A percentile compares a stretch with the other conserved stretches of the same genome.
Conservation (phyloP, 2,113 vertebrate genomes). For the Amblyopsis rosae region DNA sequence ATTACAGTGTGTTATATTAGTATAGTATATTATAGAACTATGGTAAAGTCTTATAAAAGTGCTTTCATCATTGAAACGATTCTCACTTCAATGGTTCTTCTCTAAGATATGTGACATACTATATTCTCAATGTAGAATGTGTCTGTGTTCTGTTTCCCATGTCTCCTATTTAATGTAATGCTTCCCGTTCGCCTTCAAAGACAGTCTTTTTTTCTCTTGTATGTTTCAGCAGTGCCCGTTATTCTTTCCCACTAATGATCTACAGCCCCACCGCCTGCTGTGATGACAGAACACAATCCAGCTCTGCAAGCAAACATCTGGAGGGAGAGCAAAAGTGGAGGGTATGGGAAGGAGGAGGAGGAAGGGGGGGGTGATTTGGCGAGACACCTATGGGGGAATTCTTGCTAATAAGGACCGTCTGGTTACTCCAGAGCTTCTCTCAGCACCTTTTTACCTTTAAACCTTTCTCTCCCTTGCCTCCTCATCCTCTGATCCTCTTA, state of each 20-base stretch:
- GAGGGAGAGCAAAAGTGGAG: conserved; percentile 18
- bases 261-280: conserved; percentile 46
- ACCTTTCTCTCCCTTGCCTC: conserved; percentile 8
- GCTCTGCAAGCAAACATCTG: conserved; percentile 67
- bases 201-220: conserved; percentile 25
- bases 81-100: background rate
- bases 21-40: too few relatives aligned
- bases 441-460: background rate
- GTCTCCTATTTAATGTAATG: conserved; percentile 5
- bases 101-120: conserved; percentile 4
- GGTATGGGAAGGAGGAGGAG: background rate
- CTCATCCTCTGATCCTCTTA: background rate
- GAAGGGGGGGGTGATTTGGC: conserved; percentile 33
- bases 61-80: too few relatives aligned
- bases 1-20: too few relatives aligned
- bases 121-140: background rate
- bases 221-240: conserved; percentile 44
- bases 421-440: conserved; percentile 53
- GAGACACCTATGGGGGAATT: conserved; percentile 63
- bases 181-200: conserved; percentile 4
- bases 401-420: conserved; percentile 70
- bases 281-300: conserved; percentile 55
- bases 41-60: too few relatives aligned
- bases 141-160: conserved; percentile 6
- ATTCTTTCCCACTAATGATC: conserved; percentile 58